Conservation (phyloP, 2,888 invertebrate species). For the Proisotoma minuta region DNA sequence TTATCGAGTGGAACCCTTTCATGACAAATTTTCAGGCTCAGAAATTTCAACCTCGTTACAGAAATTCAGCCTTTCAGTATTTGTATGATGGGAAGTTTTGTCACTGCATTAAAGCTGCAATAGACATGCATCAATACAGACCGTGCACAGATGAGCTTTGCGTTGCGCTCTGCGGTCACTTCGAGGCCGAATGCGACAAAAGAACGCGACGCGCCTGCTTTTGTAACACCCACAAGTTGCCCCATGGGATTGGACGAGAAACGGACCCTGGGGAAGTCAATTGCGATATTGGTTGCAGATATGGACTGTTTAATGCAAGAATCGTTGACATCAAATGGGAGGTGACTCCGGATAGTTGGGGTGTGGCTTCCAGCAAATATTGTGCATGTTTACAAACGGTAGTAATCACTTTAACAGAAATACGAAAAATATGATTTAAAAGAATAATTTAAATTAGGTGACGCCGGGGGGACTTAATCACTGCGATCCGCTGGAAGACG, state of each 20-base stretch:
- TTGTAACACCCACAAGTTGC: conserved; percentile 33
- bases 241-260: conserved; percentile 21
- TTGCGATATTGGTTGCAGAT: conserved; percentile 30
- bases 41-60: conserved; percentile 14
- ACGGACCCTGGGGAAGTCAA: conserved; percentile 30
- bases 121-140: conserved; percentile 31
- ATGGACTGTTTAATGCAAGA: conserved; percentile 18
- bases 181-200: conserved; percentile 22
- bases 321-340: conserved; percentile 28
- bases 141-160: conserved; percentile 35
- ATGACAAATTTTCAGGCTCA: conserved; percentile 16
- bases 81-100: conserved; percentile 38
- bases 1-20: conserved; percentile 38
- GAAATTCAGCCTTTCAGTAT: conserved; percentile 25
- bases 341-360: conserved; percentile 20
- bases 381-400: conserved; percentile 33
- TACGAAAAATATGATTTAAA: not conserved
- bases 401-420: not conserved
- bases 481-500: conserved; percentile 28
- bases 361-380: conserved; percentile 21
- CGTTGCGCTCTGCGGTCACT: conserved; percentile 27
- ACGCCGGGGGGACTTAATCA: conserved; percentile 24
- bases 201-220: conserved; percentile 30
- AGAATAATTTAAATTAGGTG: conserved; percentile 12
- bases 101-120: conserved; percentile 28